Conservation (phyloP, 2,888 invertebrate species). For the Clanis bilineata region DNA sequence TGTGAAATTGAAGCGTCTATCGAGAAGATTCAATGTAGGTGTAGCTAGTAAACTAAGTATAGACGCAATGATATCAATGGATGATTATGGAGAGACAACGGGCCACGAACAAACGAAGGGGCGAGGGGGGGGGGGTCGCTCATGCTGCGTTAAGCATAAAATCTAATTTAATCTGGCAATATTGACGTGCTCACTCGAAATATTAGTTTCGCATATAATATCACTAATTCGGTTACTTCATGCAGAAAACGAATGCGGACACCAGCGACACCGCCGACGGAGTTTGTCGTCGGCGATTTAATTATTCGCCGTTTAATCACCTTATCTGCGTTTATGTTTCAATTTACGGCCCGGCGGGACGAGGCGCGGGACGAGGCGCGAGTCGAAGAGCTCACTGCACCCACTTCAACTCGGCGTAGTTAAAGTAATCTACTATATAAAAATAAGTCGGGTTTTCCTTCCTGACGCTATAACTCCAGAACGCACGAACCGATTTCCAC, state of each 20-base stretch:
- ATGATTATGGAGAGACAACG: background rate
- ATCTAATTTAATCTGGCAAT: constrained; percentile 33
- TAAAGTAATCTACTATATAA: background rate
- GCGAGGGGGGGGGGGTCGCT: background rate
- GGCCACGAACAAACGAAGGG: background rate
- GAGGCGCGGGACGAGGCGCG: constrained; percentile 18
- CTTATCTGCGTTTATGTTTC: constrained; percentile 4
- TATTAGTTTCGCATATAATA: constrained; percentile 39
- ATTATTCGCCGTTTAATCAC: constrained; percentile 13
- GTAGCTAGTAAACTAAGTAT: background rate
- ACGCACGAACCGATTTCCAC: no score
- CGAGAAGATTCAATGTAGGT: background rate
- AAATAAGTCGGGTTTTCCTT: no score
- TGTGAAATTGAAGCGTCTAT: background rate
- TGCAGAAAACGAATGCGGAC: background rate
- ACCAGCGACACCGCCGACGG: background rate
- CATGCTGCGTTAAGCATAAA: constrained; percentile 23
- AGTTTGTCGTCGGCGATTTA: constrained; percentile 11
- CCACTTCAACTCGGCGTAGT: background rate
- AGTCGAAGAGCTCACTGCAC: background rate
- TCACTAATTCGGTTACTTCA: constrained; percentile 24
- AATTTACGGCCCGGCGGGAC: constrained; percentile 13
- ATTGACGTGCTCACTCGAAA: constrained; percentile 31
- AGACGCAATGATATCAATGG: constrained; percentile 10
- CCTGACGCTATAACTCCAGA: no score